Percentiles rank a stretch among this genome's conserved stretches.
Conservation (phyloP, 23 tunicate genomes). For the Halocynthia roretzi region DNA sequence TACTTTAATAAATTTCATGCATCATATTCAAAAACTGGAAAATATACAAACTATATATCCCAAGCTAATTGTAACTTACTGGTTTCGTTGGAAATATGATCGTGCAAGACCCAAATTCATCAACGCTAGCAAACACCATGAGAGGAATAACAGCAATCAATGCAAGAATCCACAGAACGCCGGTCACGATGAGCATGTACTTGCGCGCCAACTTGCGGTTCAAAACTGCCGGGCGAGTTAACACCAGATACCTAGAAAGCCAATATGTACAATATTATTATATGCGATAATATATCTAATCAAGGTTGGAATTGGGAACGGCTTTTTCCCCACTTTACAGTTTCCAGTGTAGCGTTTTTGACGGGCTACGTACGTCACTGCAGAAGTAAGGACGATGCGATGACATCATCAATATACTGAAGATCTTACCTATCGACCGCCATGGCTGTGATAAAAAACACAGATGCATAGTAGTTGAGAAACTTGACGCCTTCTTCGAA, state of each 20-base stretch:
- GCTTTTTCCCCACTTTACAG: too few relatives aligned
- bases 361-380: too few relatives aligned
- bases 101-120: conserved; percentile 44
- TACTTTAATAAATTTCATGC: not conserved
- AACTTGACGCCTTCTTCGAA: conserved; percentile 62
- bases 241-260: conserved; percentile 19
- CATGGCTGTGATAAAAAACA: conserved; percentile 86
- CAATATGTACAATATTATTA: too few relatives aligned
- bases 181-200: conserved; percentile 28
- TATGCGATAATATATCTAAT: too few relatives aligned
- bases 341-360: too few relatives aligned
- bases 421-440: conserved; percentile 72
- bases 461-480: conserved; percentile 68
- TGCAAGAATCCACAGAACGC: conserved; percentile 45
- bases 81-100: conserved; percentile 49
- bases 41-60: not conserved
- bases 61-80: conserved; percentile 6
- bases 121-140: conserved; percentile 49
- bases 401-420: too few relatives aligned
- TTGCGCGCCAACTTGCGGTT: conserved; percentile 40
- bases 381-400: too few relatives aligned
- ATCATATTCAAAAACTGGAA: not conserved
- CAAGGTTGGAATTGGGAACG: too few relatives aligned
- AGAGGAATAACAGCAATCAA: conserved; percentile 44
- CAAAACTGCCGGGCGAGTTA: conserved; percentile 27